Conservation (phyloP, 2,888 invertebrate species). For the Drosophila acutilabella region DNA sequence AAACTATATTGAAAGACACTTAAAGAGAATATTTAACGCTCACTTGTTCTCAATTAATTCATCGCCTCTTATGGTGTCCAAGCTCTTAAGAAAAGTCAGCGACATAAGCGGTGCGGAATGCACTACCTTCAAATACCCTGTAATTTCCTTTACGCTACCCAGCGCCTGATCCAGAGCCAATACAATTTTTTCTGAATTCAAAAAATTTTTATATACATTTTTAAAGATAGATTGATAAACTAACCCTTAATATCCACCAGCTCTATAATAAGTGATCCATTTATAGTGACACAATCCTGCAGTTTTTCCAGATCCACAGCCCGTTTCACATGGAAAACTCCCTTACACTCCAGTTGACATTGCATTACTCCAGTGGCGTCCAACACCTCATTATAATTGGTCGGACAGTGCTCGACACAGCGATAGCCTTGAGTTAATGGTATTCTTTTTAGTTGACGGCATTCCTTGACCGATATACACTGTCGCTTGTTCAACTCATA, state of each 20-base stretch:
- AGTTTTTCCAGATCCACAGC: conserved; percentile 82
- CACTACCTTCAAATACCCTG: conserved; percentile 88
- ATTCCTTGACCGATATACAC: conserved; percentile 68
- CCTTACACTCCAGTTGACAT: conserved; percentile 71
- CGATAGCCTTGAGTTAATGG: conserved; percentile 57
- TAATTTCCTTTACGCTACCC: conserved; percentile 88
- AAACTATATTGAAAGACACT: too few species aligned
- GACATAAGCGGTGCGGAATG: conserved; percentile 88
- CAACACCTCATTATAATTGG: conserved; percentile 73
- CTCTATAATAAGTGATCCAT: conserved; percentile 88
- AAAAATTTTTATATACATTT: background rate
- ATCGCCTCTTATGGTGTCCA: conserved; percentile 88
- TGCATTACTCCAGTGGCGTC: conserved; percentile 25
- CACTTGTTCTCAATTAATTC: conserved; percentile 76
- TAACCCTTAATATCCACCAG: conserved; percentile 74
- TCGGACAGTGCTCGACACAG: conserved; percentile 90
- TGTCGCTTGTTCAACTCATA: conserved; percentile 60
- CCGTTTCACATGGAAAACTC: conserved; percentile 63
- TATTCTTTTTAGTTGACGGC: conserved; percentile 56
- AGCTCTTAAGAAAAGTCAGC: conserved; percentile 88
- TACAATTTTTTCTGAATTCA: conserved; percentile 67
- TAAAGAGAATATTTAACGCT: background rate
- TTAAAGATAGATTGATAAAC: background rate
- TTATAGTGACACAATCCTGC: conserved; percentile 89
- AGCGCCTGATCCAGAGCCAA: conserved; percentile 87